Conservation (phyloP, 2,888 invertebrate genomes). For the Phrixothrix hirtus region DNA sequence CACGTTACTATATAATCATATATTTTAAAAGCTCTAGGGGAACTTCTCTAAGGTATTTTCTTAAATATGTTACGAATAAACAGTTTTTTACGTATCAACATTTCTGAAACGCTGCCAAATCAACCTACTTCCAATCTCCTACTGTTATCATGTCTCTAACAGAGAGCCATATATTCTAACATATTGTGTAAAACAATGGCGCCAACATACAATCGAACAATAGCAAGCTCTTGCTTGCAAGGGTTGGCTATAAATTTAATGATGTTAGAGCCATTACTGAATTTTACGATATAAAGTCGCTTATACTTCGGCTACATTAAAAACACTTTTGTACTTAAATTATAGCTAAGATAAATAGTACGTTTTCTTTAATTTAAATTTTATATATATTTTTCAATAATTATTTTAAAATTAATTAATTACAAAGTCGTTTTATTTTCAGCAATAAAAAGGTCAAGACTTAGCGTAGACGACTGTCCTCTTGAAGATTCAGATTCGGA, state of each 20-base stretch:
- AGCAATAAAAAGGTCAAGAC: slow-evolving; percentile 57
- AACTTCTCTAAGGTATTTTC: neutral
- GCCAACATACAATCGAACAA: slow-evolving; percentile 28
- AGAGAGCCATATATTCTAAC: slow-evolving; percentile 38
- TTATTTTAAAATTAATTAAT: neutral
- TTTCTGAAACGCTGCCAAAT: slow-evolving; percentile 24
- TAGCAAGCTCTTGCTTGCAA: slow-evolving; percentile 21
- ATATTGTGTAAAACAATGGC: slow-evolving; percentile 31
- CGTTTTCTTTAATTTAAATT: too few relatives aligned
- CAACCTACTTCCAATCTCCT: slow-evolving; percentile 31
- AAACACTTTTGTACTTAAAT: too few relatives aligned
- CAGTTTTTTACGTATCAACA: slow-evolving; percentile 15
- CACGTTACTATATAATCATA: slow-evolving; percentile 20
- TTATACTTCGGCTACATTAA: too few relatives aligned
- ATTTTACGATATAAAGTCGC: too few relatives aligned
- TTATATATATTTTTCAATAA: too few relatives aligned
- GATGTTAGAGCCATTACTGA: slow-evolving; percentile 15
- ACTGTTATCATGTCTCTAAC: slow-evolving; percentile 49
- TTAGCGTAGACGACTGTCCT: slow-evolving; percentile 55
- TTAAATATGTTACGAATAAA: neutral
- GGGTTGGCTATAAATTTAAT: slow-evolving; percentile 27
- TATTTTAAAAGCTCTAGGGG: slow-evolving; percentile 7
- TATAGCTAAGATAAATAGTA: too few relatives aligned
- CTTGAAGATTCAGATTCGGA: slow-evolving; percentile 59
- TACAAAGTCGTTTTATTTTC: slow-evolving; percentile 36